Base-by-base conservation (phyloP, 2,113 vertebrate species). In the Mungos mungo region DNA sequence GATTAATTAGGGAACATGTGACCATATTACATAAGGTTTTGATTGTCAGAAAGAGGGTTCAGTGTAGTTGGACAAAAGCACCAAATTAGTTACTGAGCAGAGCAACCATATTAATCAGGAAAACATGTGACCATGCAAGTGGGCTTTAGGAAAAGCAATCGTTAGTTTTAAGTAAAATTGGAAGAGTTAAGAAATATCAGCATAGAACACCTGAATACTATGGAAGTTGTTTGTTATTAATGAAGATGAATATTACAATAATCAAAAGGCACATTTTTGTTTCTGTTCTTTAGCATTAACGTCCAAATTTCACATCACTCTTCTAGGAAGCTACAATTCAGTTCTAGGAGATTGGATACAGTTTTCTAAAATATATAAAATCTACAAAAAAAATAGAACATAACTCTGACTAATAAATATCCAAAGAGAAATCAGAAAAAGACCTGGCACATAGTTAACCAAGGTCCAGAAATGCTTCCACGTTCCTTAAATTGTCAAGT, bases 321-420 rank as follows among this genome's bases (percentile, higher is more conserved):
- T 85, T 93, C 63, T 74, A 45, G 54, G 65, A 81, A 92, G 74
- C 13, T 79, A 35, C 12, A 90, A 79, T 91, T 18, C 19, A 45
- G 31, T 45, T 65, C 29, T 88, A 16, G 68, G 33, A 94, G 38
- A 87, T 54, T 94, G 41, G 63, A 1, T 87, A 9, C 11, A 90
- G 52, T 74, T 93, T 90, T 63, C 54, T 18, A 65, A 96, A 79
- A 1, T 12, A 41, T 68, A 41, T 47, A 52, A 72, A 94, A 88
- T 88, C n/a, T 83, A 13, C 15, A 76, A 50, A 93, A 93, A 76
- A 80, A 83, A 79, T 76, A 76, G 27, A 94, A 54, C 90, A 79
- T 79, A 63, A 2, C 5, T 29, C 25, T 88, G 74, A 41, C 38
- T 90, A 85, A 72, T 65, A 68, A 90, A 88, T 81, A 27, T 45